Evolutionary conservation across 2,113 vertebrate species (phyloP).

Genomic region (Mus spicilegus): DNA sequence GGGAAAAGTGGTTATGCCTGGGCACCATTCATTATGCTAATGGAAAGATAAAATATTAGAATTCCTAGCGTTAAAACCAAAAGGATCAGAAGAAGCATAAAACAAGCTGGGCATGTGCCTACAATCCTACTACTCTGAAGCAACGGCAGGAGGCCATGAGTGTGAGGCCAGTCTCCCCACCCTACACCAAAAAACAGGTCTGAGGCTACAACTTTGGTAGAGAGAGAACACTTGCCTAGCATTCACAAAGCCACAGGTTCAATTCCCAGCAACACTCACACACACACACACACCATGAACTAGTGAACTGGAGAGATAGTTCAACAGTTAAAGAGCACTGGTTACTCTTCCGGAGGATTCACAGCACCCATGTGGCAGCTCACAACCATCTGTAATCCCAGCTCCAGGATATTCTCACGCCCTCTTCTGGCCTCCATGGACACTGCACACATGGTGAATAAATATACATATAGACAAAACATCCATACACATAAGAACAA

Average conservation of each 20-base stretch:
- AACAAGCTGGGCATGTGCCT: neutral
- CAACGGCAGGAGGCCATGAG: neutral
- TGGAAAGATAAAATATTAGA: neutral
- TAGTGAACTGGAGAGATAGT: neutral
- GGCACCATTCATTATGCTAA: neutral
- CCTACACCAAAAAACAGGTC: neutral
- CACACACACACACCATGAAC: too few species aligned
- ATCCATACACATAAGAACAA: neutral
- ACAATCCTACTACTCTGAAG: neutral
- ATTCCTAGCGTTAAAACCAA: neutral
- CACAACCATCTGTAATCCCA: neutral
- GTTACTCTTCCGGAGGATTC: neutral
- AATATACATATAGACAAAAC: neutral
- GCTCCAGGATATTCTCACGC: too few species aligned
- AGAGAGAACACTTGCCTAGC: neutral
- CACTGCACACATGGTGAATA: neutral
- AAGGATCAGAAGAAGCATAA: constrained; percentile 30
- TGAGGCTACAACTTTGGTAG: neutral
- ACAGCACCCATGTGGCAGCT: neutral
- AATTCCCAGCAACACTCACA: neutral
- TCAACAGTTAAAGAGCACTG: neutral
- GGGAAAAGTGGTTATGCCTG: neutral
- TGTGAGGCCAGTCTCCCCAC: neutral
- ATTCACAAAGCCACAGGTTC: neutral
- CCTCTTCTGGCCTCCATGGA: neutral